Percentiles rank a stretch among this genome's conserved stretches.
phyloP scores from a whole-genome alignment of 2,888 invertebrate genomes.

The Sinohyriopsis cumingii region DNA sequence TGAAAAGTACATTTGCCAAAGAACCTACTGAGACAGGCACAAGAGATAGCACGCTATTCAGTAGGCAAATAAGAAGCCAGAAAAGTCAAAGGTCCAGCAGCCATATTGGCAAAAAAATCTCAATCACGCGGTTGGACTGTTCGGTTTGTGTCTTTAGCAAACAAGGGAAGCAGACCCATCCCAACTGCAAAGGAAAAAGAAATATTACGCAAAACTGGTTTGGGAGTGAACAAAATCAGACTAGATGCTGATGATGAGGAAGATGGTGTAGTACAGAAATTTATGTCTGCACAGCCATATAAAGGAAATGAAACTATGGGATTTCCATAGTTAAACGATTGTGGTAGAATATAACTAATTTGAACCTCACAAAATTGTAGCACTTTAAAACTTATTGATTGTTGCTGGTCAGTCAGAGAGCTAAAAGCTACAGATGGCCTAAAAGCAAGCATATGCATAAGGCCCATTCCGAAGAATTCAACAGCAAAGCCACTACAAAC shows the following conservation, averaged over 20 bases:
- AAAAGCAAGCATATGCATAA: background rate
- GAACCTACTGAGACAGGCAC: background rate
- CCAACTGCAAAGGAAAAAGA: slow-evolving; percentile 4
- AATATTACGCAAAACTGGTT: background rate
- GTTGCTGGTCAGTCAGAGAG: background rate
- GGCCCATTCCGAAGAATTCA: background rate
- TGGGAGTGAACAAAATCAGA: background rate
- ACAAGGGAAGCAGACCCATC: background rate
- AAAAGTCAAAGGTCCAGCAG: background rate
- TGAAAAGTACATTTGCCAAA: background rate
- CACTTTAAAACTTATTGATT: background rate
- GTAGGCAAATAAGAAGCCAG: too few species aligned
- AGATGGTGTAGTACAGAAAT: slow-evolving; percentile 2
- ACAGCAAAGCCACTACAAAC: background rate
- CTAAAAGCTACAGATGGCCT: background rate
- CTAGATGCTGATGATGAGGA: slow-evolving; percentile 1
- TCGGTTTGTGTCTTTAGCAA: slow-evolving; percentile 4
- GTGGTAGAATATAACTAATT: background rate
- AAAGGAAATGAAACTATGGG: background rate
- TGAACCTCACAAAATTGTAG: slow-evolving; percentile 4
- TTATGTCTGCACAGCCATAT: background rate
- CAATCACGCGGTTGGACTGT: slow-evolving; percentile 1
- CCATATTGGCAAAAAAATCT: background rate
- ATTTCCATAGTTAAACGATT: background rate
- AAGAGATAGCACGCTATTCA: too few species aligned